Conservation (phyloP, 2,797 vertebrate species). For the Catamblyrhynchus diadema region DNA sequence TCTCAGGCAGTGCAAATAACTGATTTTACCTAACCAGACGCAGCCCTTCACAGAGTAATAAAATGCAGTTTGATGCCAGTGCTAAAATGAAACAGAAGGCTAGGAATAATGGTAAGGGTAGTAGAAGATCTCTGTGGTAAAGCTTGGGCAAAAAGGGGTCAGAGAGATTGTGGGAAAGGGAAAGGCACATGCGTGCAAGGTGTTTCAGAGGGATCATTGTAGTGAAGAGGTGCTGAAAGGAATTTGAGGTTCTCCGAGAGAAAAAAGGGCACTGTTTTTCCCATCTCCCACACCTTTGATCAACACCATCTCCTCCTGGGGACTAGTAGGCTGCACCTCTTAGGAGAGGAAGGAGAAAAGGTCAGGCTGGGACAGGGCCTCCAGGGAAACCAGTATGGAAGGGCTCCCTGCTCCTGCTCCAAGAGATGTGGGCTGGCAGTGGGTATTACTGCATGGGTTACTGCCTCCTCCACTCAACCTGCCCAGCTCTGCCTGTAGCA, state of each 20-base stretch:
- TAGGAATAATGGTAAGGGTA: not conserved
- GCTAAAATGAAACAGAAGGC: not conserved
- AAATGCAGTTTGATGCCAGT: not conserved
- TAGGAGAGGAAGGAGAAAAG: not conserved
- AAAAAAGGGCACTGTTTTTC: not conserved
- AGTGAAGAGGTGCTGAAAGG: not conserved
- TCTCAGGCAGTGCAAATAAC: not conserved
- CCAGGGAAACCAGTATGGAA: not conserved
- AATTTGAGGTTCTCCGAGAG: not conserved
- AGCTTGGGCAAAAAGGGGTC: not conserved
- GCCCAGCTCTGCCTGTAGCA: not conserved
- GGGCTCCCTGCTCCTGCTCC: not conserved
- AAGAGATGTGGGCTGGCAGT: not conserved
- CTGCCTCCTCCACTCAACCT: not conserved
- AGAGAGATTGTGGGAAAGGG: not conserved
- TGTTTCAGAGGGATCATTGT: not conserved
- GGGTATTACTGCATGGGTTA: fast-evolving
- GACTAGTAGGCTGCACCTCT: not conserved
- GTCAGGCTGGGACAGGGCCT: not conserved
- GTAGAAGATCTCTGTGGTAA: not conserved
- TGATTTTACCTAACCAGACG: not conserved
- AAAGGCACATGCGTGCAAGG: not conserved
- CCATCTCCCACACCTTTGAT: not conserved
- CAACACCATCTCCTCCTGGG: not conserved
- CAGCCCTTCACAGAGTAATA: not conserved